Conservation (phyloP, 2,888 invertebrate genomes). For the Parapristionchus giblindavisi region DNA sequence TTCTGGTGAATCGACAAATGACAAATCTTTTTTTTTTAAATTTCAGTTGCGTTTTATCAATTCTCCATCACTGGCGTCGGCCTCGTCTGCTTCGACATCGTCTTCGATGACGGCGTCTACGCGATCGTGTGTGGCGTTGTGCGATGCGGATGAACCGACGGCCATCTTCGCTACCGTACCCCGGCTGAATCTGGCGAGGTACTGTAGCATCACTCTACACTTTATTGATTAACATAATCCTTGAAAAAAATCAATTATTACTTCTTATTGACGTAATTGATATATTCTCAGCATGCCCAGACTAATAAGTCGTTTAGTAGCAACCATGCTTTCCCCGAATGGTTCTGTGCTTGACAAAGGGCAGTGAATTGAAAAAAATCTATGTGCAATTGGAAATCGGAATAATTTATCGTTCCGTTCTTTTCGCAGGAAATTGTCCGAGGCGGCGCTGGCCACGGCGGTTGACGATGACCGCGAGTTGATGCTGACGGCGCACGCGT, state of each 20-base stretch:
- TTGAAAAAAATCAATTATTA: too few relatives aligned
- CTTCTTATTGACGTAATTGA: too few relatives aligned
- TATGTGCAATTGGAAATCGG: neutral
- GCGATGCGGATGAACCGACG: slow-evolving; percentile 29
- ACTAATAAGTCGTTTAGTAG: too few relatives aligned
- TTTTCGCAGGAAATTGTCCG: slow-evolving; percentile 1
- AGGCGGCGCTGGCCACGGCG: neutral
- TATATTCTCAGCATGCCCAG: too few relatives aligned
- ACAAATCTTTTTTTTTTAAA: too few relatives aligned
- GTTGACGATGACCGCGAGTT: slow-evolving; percentile 25
- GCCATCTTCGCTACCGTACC: neutral
- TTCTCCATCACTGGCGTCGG: slow-evolving; percentile 5
- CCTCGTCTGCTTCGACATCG: slow-evolving; percentile 13
- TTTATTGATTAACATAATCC: too few relatives aligned
- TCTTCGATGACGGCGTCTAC: neutral
- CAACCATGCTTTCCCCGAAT: too few relatives aligned
- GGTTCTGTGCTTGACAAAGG: too few relatives aligned
- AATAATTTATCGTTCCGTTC: neutral
- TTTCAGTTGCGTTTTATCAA: slow-evolving; percentile 9
- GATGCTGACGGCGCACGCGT: slow-evolving; percentile 12
- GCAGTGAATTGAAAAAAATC: too few relatives aligned
- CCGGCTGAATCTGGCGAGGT: neutral
- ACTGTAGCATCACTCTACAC: too few relatives aligned
- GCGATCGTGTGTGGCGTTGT: slow-evolving; percentile 4
- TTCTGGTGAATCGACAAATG: too few relatives aligned